Conservation (phyloP, 2,113 vertebrate species). For the Fulica atra region DNA sequence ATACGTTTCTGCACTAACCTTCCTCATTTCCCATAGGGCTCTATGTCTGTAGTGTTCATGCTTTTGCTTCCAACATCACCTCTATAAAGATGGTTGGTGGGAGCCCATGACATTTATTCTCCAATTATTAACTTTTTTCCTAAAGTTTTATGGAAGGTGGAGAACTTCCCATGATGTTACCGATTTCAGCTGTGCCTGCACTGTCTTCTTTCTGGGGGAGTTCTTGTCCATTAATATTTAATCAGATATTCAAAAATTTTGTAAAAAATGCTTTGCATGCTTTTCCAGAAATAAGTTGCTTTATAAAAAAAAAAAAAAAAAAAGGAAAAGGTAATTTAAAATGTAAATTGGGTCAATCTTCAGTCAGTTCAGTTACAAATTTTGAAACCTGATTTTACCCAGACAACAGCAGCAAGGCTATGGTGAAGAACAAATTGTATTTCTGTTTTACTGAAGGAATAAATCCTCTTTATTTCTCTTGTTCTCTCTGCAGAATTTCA, state of each 20-base stretch:
- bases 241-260: background rate
- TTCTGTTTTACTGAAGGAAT: background rate
- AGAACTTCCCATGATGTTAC: background rate
- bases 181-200: background rate
- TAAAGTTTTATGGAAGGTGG: background rate
- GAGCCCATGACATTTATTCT: background rate
- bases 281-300: background rate
- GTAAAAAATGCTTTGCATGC: background rate
- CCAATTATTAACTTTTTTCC: background rate
- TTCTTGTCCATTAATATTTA: background rate
- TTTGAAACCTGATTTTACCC: background rate
- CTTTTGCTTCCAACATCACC: background rate
- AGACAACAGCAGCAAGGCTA: background rate
- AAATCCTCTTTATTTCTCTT: background rate
- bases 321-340: background rate
- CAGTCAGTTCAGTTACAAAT: background rate
- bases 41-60: background rate
- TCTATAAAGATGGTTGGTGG: background rate
- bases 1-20: background rate
- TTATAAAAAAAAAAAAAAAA: background rate
- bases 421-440: background rate
- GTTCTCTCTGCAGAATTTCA: background rate
- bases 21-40: background rate
- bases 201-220: background rate
- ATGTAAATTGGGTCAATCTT: background rate